These are phyloP conservation scores for Choristoneura rosaceana DNA, from an alignment of 2,888 invertebrate genomes.

Conservation along the genomic window DNA sequence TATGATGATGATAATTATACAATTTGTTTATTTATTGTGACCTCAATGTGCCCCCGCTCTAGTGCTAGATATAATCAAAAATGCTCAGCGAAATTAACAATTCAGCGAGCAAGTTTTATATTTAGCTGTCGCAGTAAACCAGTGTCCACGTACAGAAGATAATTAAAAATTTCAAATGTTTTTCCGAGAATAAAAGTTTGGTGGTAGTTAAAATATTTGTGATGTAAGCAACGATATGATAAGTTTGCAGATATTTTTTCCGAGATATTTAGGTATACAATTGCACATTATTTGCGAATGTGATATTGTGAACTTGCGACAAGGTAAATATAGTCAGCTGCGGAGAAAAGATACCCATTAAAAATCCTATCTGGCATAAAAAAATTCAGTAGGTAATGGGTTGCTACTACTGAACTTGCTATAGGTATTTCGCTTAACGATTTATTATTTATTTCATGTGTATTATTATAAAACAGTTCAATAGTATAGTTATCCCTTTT, in stretches of 20 bases:
- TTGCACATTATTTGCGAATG: too few relatives aligned
- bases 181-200: conserved; percentile 29
- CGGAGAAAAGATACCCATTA: too few relatives aligned
- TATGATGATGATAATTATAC: too few relatives aligned
- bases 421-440: too few relatives aligned
- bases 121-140: conserved; percentile 68
- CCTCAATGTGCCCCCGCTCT: conserved; percentile 53
- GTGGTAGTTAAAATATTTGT: background rate
- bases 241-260: background rate
- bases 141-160: conserved; percentile 42
- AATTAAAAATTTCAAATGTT: conserved; percentile 40
- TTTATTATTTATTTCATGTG: too few relatives aligned
- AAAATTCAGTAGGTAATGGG: too few relatives aligned
- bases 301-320: too few relatives aligned
- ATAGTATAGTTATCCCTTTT: too few relatives aligned
- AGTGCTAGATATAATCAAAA: conserved; percentile 73
- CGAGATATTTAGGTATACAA: background rate
- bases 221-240: background rate
- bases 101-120: conserved; percentile 77
- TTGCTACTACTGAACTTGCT: too few relatives aligned
- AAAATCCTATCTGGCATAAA: too few relatives aligned
- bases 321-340: too few relatives aligned
- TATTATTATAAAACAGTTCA: too few relatives aligned
- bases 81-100: conserved; percentile 80
- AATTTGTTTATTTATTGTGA: background rate